These are phyloP conservation scores for Conomelus anceps DNA, from an alignment of 2,888 invertebrate genomes.

Conservation along the genomic window DNA sequence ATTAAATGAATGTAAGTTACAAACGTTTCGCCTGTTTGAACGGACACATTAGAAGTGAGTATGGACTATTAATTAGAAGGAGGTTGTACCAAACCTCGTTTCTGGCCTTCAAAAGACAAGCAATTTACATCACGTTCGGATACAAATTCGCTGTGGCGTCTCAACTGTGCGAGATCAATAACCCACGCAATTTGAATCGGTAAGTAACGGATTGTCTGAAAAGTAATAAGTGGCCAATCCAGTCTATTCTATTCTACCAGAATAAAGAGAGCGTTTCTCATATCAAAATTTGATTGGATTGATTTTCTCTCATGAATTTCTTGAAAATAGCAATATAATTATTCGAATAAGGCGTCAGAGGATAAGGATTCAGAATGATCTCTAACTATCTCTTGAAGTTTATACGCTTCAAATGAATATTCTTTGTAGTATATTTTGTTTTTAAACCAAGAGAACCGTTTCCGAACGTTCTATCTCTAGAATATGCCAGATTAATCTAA, in stretches of 20 bases:
- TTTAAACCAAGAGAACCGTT: too few species aligned
- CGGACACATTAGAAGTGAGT: background rate
- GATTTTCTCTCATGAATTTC: background rate
- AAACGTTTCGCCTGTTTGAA: background rate
- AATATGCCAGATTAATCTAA: too few species aligned
- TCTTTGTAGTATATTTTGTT: too few species aligned
- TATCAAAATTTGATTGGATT: background rate
- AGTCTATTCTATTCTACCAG: background rate
- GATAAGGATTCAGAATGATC: too few species aligned
- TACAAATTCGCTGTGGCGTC: background rate
- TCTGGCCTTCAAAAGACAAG: background rate
- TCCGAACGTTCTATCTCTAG: too few species aligned
- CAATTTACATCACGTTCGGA: background rate
- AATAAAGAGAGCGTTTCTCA: background rate
- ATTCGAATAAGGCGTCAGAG: too few species aligned
- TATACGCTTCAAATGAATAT: too few species aligned
- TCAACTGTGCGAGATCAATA: background rate
- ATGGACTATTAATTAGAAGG: background rate
- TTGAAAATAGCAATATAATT: too few species aligned
- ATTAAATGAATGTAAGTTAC: background rate
- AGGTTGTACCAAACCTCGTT: background rate
- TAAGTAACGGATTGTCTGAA: background rate
- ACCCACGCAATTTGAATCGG: background rate
- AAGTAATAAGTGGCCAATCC: background rate
- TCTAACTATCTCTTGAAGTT: too few species aligned